These are phyloP conservation scores for Gymnocypris eckloni DNA, from an alignment of 2,797 vertebrate genomes.

Conservation along the genomic window DNA sequence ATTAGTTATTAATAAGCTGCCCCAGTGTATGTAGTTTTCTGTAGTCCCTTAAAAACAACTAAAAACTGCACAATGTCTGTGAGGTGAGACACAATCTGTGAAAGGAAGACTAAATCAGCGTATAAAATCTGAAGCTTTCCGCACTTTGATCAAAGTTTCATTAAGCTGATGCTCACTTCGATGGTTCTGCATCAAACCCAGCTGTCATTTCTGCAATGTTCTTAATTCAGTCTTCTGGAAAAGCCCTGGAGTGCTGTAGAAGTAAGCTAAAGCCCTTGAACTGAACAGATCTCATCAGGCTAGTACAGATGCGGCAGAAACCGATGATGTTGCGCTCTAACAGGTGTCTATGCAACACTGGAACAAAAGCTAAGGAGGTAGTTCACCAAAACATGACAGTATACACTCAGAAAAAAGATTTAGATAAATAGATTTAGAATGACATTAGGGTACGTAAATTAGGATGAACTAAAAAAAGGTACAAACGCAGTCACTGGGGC, in stretches of 20 bases:
- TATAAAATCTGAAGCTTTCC: conserved; percentile 48
- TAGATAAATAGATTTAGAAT: background rate
- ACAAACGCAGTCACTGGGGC: background rate
- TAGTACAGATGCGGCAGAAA: background rate
- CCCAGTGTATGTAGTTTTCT: conserved; percentile 3
- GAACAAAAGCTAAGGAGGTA: background rate
- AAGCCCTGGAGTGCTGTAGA: conserved; percentile 34
- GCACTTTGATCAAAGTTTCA: conserved; percentile 60
- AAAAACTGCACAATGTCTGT: conserved; percentile 25
- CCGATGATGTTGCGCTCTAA: background rate
- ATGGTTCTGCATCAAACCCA: conserved; percentile 47
- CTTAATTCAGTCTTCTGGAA: conserved; percentile 31
- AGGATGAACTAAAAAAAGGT: background rate
- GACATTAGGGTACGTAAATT: background rate
- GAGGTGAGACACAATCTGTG: conserved; percentile 49
- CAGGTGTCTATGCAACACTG: background rate
- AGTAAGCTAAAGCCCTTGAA: conserved; percentile 21
- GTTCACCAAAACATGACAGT: background rate
- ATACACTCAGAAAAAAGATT: background rate
- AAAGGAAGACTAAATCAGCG: conserved; percentile 31
- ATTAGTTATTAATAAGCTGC: conserved; percentile 39
- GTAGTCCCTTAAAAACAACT: conserved; percentile 7
- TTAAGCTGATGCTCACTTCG: conserved; percentile 53
- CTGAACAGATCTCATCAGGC: conserved; percentile 22
- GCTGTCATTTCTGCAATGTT: conserved; percentile 45